These are phyloP conservation scores for Octomys mimax DNA, from an alignment of 2,797 vertebrate genomes.

Conservation along the genomic window DNA sequence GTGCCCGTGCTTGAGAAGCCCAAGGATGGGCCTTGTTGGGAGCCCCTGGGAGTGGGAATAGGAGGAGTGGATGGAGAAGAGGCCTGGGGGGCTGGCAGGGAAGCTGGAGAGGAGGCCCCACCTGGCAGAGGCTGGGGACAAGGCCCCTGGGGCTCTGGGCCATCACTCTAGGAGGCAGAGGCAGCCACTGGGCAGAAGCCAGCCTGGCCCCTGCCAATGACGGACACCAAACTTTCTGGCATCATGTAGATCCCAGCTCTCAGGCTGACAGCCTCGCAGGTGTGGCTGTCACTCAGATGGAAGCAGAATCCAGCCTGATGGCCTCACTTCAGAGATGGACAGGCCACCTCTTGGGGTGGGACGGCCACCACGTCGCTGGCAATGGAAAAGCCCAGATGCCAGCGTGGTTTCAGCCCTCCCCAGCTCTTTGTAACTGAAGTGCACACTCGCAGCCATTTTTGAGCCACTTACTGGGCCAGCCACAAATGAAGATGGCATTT, in stretches of 20 bases:
- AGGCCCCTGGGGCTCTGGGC: background rate
- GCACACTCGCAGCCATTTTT: background rate
- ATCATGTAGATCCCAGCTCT: background rate
- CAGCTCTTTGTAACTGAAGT: background rate
- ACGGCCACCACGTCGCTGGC: rapidly evolving
- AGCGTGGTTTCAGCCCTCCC: background rate
- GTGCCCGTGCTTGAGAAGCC: background rate
- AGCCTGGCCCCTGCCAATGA: background rate
- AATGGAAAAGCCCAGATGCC: background rate
- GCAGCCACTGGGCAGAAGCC: rapidly evolving
- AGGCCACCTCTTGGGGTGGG: background rate
- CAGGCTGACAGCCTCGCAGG: background rate
- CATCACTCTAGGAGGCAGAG: background rate
- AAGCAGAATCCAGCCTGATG: rapidly evolving
- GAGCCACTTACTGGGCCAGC: background rate
- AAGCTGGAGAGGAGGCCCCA: background rate
- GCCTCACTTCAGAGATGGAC: background rate
- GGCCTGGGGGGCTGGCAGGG: background rate
- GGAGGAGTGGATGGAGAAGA: background rate
- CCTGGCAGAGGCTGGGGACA: too few relatives aligned
- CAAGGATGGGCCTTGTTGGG: background rate
- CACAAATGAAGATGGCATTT: background rate
- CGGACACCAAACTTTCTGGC: rapidly evolving
- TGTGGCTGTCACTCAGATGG: background rate
- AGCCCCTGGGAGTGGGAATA: background rate